These are phyloP conservation scores for Stegophylla sp. DNA, from an alignment of 2,888 invertebrate species.

Conservation along the genomic window DNA sequence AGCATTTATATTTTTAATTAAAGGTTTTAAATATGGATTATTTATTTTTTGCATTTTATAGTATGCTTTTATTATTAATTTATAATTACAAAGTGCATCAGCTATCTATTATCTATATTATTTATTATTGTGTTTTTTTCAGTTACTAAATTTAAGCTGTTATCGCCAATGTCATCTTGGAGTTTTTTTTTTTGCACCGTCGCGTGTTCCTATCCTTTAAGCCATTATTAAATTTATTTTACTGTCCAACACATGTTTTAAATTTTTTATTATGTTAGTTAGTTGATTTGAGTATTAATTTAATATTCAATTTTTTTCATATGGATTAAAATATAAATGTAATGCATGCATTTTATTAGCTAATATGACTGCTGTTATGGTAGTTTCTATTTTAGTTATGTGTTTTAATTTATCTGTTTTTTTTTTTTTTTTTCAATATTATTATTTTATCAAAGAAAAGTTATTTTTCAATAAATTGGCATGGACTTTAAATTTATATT, in stretches of 20 bases:
- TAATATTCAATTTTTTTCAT: conserved; percentile 6
- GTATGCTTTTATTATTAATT: conserved; percentile 11
- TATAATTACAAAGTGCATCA: conserved; percentile 15
- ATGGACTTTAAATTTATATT: conserved; percentile 27
- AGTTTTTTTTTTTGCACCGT: conserved; percentile 33
- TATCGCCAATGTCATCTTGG: conserved; percentile 33
- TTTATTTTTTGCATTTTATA: conserved; percentile 19
- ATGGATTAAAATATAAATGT: neutral
- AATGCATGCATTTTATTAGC: conserved; percentile 29
- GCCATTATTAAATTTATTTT: conserved; percentile 8
- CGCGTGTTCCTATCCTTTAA: conserved; percentile 17
- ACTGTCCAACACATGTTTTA: neutral
- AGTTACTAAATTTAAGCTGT: conserved; percentile 50
- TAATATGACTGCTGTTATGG: conserved; percentile 2
- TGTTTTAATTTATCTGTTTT: conserved; percentile 4
- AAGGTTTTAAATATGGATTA: neutral
- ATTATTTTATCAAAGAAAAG: neutral
- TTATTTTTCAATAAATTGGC: conserved; percentile 23
- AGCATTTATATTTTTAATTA: neutral
- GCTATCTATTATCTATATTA: neutral
- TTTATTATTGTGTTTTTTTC: conserved; percentile 47
- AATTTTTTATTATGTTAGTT: conserved; percentile 14
- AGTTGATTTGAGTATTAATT: conserved; percentile 5
- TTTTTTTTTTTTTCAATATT: no score
- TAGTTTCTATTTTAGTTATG: conserved; percentile 9